These are phyloP conservation scores for Polymixis flavicincta DNA, from an alignment of 2,888 invertebrate genomes.

Conservation along the genomic window DNA sequence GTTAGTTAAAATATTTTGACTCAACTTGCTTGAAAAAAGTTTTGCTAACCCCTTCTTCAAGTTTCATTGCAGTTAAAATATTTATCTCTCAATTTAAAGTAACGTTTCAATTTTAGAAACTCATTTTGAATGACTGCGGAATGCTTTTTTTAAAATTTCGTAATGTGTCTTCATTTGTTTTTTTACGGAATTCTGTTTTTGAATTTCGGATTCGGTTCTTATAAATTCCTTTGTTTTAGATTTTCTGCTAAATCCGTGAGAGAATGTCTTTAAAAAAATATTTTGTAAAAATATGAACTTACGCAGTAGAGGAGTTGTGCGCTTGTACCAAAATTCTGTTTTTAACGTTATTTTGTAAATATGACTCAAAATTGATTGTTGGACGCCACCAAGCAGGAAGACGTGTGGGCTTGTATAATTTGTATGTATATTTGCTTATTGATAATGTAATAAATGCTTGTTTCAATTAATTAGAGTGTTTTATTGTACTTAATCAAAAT, in stretches of 20 bases:
- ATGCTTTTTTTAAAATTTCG: not conserved
- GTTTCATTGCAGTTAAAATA: slow-evolving; percentile 37
- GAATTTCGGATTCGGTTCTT: not conserved
- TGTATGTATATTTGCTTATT: slow-evolving; percentile 68
- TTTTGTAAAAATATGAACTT: slow-evolving; percentile 62
- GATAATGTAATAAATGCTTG: slow-evolving; percentile 69
- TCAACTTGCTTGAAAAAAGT: slow-evolving; percentile 43
- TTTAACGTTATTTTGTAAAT: slow-evolving; percentile 63
- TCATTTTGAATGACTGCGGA: slow-evolving; percentile 2
- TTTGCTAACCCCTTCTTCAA: slow-evolving; percentile 41
- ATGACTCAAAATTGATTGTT: slow-evolving; percentile 64
- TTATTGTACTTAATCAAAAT: slow-evolving; percentile 24
- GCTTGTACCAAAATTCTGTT: slow-evolving; percentile 68
- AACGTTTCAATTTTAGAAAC: not conserved
- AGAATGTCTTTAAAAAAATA: slow-evolving; percentile 19
- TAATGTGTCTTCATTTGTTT: not conserved
- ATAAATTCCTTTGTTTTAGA: not conserved
- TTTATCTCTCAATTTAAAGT: not conserved
- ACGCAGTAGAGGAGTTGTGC: slow-evolving; percentile 47
- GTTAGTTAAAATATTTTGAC: slow-evolving; percentile 16
- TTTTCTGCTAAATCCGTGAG: slow-evolving; percentile 26
- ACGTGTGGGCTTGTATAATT: slow-evolving; percentile 61
- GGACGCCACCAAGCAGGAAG: slow-evolving; percentile 65
- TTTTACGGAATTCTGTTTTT: not conserved
- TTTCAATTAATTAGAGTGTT: slow-evolving; percentile 62